Conservation (phyloP, 37 sponge, comb jelly and placozoan genomes). For the Beroe forskalii region DNA sequence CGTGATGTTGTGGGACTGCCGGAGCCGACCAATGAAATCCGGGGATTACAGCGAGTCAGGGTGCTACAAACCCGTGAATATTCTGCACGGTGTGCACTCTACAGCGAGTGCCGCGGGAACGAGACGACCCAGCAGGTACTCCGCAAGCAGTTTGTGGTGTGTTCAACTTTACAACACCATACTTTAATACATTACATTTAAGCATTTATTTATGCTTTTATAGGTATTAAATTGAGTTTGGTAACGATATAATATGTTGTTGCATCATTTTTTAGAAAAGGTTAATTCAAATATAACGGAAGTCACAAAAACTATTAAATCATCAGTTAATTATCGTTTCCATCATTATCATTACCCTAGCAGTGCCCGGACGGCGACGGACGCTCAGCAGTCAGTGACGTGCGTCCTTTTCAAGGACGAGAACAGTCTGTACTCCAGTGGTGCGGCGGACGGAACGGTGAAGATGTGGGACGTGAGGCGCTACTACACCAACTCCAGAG, state of each 20-base stretch:
- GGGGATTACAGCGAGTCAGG: conserved; percentile 28
- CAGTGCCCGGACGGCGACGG: too few species aligned
- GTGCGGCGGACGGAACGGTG: conserved; percentile 37
- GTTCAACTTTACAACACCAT: too few species aligned
- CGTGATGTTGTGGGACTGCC: conserved; percentile 53
- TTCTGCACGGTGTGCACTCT: conserved; percentile 28
- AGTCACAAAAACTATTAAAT: too few species aligned
- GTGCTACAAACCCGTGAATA: conserved; percentile 46
- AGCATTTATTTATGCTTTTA: too few species aligned
- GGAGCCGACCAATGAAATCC: conserved; percentile 10
- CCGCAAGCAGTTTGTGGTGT: too few species aligned
- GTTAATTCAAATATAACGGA: too few species aligned
- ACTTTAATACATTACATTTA: too few species aligned
- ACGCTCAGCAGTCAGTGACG: conserved; percentile 47
- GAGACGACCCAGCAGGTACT: background rate
- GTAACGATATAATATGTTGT: too few species aligned
- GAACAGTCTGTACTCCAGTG: conserved; percentile 46
- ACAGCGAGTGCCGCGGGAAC: background rate
- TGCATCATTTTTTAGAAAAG: too few species aligned
- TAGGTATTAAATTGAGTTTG: too few species aligned
- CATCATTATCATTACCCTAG: too few species aligned
- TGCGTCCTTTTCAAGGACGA: conserved; percentile 11
- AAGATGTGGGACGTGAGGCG: conserved; percentile 56
- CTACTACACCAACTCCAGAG: conserved; percentile 24
- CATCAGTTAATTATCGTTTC: too few species aligned